phyloP scores from a whole-genome alignment of 1,140 invertebrate genomes.

The Campodea augens region DNA sequence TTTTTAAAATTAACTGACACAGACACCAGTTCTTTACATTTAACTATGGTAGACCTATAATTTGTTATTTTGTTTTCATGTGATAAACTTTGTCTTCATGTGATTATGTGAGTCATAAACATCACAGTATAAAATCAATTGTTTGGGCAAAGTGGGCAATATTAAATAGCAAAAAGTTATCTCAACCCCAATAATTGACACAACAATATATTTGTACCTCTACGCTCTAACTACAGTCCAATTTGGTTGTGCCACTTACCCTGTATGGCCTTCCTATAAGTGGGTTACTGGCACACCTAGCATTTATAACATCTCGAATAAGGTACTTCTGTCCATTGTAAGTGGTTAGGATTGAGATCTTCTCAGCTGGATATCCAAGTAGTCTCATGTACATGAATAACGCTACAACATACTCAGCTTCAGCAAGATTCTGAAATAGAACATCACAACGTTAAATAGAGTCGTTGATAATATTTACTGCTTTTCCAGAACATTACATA shows the following conservation, averaged over 20 bases:
- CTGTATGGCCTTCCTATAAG: conserved; percentile 91
- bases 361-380: conserved; percentile 88
- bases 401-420: conserved; percentile 95
- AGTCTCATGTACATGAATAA: conserved; percentile 98
- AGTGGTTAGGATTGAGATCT: conserved; percentile 97
- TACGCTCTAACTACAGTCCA: not conserved
- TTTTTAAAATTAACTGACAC: no score
- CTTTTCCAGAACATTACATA: no score
- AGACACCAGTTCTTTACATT: no score
- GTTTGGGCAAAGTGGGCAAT: no score
- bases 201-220: not conserved
- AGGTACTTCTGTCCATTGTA: conserved; percentile 99
- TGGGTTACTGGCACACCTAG: conserved; percentile 85
- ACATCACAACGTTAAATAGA: conserved; percentile 9
- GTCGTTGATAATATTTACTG: not conserved
- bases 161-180: no score
- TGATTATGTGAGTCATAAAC: not conserved
- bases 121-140: conserved; percentile 6
- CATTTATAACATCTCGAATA: conserved; percentile 86
- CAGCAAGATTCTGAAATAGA: conserved; percentile 69
- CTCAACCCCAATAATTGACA: no score
- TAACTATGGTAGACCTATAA: no score
- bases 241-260: no score
- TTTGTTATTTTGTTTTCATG: no score
- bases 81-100: no score